Percentiles rank a stretch among this genome's conserved stretches.
phyloP scores from a whole-genome alignment of 1,140 invertebrate species.

The Ylistrum balloti region DNA sequence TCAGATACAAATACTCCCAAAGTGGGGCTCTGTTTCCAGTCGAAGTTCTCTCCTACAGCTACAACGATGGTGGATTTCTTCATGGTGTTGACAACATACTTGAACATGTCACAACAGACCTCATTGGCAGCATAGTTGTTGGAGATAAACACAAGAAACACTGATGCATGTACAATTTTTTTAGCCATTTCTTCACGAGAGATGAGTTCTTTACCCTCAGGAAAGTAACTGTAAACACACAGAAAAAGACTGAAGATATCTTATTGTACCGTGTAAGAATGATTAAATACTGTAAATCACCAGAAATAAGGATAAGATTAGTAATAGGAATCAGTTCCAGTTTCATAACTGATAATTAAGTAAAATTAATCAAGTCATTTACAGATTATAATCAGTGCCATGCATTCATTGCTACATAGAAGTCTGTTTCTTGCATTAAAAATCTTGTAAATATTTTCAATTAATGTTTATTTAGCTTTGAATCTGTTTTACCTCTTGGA shows the following conservation, averaged over 20 bases:
- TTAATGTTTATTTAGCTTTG: too few species aligned
- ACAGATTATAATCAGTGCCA: too few species aligned
- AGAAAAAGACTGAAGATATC: too few species aligned
- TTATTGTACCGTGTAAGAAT: too few species aligned
- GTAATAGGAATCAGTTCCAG: too few species aligned
- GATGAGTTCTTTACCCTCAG: conserved; percentile 56
- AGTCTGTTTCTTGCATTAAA: too few species aligned
- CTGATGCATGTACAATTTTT: conserved; percentile 73
- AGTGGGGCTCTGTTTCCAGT: conserved; percentile 73
- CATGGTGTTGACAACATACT: conserved; percentile 77
- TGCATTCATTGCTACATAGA: too few species aligned
- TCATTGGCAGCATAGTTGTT: conserved; percentile 76
- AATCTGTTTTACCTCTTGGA: too few species aligned
- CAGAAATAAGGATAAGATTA: not conserved
- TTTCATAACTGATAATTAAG: too few species aligned
- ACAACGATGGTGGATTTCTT: conserved; percentile 78
- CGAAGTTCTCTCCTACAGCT: conserved; percentile 69
- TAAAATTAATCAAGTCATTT: too few species aligned
- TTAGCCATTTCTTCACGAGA: conserved; percentile 73
- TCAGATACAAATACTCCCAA: conserved; percentile 77
- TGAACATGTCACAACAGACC: conserved; percentile 77
- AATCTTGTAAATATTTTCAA: too few species aligned
- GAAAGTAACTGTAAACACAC: conserved; percentile 68
- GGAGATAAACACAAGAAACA: conserved; percentile 79
- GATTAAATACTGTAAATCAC: not conserved